Conservation (phyloP, 2,888 invertebrate species). For the Pediacus dermestoides region DNA sequence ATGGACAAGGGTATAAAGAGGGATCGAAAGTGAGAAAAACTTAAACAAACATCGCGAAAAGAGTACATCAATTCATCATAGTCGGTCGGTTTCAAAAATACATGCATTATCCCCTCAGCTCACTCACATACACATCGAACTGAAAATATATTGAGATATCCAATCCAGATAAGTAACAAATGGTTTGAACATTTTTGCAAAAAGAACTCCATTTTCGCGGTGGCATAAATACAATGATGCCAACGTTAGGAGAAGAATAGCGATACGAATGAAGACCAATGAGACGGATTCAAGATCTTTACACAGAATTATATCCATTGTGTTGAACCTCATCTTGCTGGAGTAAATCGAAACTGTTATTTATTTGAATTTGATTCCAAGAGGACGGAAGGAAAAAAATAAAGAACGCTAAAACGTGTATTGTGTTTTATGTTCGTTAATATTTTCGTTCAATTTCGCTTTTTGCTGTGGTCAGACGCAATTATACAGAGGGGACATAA, state of each 20-base stretch:
- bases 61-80: conserved; percentile 18
- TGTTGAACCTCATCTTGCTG: conserved; percentile 7
- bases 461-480: too few species aligned
- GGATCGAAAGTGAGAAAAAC: too few species aligned
- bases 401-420: too few species aligned
- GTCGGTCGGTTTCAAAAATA: conserved; percentile 19
- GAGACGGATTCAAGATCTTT: conserved; percentile 19
- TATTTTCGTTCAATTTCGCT: too few species aligned
- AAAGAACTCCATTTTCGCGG: conserved; percentile 22
- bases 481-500: too few species aligned
- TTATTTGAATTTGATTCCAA: conserved; percentile 7
- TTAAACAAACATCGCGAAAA: too few species aligned
- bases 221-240: conserved; percentile 24
- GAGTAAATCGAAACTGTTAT: conserved; percentile 8
- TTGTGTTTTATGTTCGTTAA: conserved; percentile 1
- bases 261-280: conserved; percentile 26
- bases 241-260: not conserved
- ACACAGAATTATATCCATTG: conserved; percentile 10
- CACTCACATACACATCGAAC: conserved; percentile 4
- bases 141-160: conserved; percentile 37
- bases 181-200: conserved; percentile 27
- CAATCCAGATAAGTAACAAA: conserved; percentile 43
- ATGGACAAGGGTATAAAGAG: too few species aligned
- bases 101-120: conserved; percentile 22
- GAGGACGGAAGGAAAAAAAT: too few species aligned